A percentile compares a stretch with the other conserved stretches of the same genome.
Conservation (phyloP, 2,888 invertebrate species). For the Fissipunctia ypsillon region DNA sequence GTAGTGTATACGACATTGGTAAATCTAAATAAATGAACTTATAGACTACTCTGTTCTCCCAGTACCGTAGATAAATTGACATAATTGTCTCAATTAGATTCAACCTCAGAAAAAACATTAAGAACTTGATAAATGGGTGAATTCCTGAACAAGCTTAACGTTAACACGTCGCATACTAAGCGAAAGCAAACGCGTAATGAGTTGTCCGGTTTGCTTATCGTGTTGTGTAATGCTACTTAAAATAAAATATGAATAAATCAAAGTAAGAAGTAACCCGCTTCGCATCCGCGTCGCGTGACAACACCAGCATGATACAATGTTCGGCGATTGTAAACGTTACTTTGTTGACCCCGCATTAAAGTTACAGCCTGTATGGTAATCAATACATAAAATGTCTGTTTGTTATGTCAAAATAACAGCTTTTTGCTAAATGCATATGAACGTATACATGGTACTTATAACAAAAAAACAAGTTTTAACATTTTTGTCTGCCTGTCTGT, state of each 20-base stretch:
- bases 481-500: too few species aligned
- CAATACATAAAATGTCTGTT: too few species aligned
- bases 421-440: too few species aligned
- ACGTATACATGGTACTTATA: too few species aligned
- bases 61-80: neutral
- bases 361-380: conserved; percentile 40
- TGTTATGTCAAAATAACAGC: too few species aligned
- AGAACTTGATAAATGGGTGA: neutral
- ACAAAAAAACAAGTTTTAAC: too few species aligned
- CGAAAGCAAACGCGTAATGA: neutral
- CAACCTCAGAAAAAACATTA: neutral
- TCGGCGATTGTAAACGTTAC: conserved; percentile 39
- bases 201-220: neutral
- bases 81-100: neutral
- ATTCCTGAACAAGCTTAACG: neutral
- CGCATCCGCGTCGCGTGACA: conserved; percentile 33
- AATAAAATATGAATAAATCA: conserved; percentile 23
- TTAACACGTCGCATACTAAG: neutral
- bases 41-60: neutral
- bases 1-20: too few species aligned
- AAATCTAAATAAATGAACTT: too few species aligned
- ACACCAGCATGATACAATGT: conserved; percentile 41
- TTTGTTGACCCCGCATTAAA: conserved; percentile 25
- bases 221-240: neutral
- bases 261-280: conserved; percentile 2